Evolutionary conservation across 2,797 vertebrate species (phyloP).

Genomic region (Phalanger gymnotis): DNA sequence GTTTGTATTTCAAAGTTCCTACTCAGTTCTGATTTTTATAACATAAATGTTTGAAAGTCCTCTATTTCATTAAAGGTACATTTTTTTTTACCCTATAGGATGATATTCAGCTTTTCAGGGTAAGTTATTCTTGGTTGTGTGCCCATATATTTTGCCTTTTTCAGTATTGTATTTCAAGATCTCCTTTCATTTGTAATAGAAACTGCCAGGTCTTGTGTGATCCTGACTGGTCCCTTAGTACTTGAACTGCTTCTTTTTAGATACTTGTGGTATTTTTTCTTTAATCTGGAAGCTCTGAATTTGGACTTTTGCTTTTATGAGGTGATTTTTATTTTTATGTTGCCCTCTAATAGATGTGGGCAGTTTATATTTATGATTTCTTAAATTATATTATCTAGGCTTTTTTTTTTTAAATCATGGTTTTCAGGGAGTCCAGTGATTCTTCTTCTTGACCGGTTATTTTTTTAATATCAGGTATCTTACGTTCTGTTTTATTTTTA

Average conservation of each 20-base stretch:
- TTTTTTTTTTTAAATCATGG: background rate
- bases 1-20: background rate
- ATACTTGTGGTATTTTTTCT: background rate
- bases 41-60: background rate
- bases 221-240: background rate
- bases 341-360: background rate
- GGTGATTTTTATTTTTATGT: background rate
- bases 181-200: background rate
- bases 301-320: background rate
- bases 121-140: background rate
- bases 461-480: background rate
- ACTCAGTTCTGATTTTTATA: background rate
- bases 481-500: background rate
- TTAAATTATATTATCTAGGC: background rate
- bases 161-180: background rate
- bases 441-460: background rate
- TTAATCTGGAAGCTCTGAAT: background rate
- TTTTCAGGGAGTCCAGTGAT: background rate
- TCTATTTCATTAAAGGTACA: background rate
- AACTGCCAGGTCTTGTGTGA: background rate
- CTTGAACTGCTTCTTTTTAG: background rate
- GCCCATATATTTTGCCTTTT: background rate
- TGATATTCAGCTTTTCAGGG: background rate
- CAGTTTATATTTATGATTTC: background rate
- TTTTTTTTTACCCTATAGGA: background rate